Evolutionary conservation across 1,140 invertebrate species (phyloP), one percentile per base, ranked within the genome.

Genomic region (Calliopsis andreniformis): DNA sequence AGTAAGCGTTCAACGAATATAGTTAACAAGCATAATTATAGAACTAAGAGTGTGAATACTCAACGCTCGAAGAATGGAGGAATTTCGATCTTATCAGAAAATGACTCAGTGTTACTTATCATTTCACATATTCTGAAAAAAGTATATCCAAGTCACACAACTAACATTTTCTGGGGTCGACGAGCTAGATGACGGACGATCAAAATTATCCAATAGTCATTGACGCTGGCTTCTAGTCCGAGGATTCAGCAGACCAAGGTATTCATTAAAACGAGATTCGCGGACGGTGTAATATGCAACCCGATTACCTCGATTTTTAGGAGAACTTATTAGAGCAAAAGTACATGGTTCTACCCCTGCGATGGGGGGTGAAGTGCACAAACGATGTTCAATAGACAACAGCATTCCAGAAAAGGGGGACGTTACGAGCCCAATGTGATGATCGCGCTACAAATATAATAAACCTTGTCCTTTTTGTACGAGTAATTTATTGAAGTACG

Each of bases 301-400:
- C 55, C 76, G 66, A 85, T 86, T 87, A 87, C 83, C 83, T 87
- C 85, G 83, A 82, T 83, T 73, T 39, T 62, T 87, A 79, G 72
- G 56, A 85, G 62, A 79, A 63, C 56, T 67, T 71, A 73, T 70
- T 80, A 78, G 42, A 68, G 45, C 28, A 45, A 42, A 69, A 53
- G n/a, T 10, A 61, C 66, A n/a, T 23, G 35, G 32, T 43, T 49
- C 30, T 1, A 3, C 23, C 25, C 32, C n/a, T 23, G 30, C 12
- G 39, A 39, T 14, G 2, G 35, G 39, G 28, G 28, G 45, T 12
- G 23, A 25, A 55, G 28, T 23, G 35, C 55, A 75, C 45, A 32
- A 10, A 28, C 3, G 59, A 47, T 51, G 56, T 72, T 68, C 58
- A 39, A 73, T 62, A 49, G 43, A 72, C 51, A 67, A 66, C 66